Evolutionary conservation across 1,140 invertebrate species (phyloP).

Genomic region (Leptinotarsa undecemlineata): DNA sequence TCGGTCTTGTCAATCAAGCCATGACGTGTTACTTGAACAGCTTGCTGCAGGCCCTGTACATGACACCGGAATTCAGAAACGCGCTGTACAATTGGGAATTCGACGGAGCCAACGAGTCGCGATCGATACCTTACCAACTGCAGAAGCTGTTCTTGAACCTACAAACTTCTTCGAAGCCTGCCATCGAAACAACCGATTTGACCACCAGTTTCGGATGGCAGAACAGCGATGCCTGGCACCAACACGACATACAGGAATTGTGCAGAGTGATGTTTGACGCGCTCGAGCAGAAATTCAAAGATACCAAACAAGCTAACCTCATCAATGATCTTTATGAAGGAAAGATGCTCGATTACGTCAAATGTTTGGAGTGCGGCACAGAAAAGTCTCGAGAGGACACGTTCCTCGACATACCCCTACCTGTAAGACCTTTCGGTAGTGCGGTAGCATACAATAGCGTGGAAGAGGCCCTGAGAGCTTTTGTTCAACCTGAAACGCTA

Average conservation of each 20-base stretch:
- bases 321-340: slow-evolving; percentile 76
- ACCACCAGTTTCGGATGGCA: slow-evolving; percentile 93
- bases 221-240: slow-evolving; percentile 85
- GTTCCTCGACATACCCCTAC: slow-evolving; percentile 87
- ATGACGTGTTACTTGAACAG: slow-evolving; percentile 96
- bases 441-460: slow-evolving; percentile 79
- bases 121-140: slow-evolving; percentile 85
- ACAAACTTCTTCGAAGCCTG: slow-evolving; percentile 75
- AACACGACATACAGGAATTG: slow-evolving; percentile 85
- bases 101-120: slow-evolving; percentile 68
- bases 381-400: slow-evolving; percentile 85
- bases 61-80: slow-evolving; percentile 95
- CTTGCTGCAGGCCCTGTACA: slow-evolving; percentile 85
- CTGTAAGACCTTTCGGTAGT: slow-evolving; percentile 83
- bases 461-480: slow-evolving; percentile 82
- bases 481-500: slow-evolving; percentile 84
- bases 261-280: slow-evolving; percentile 93
- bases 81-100: slow-evolving; percentile 87
- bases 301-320: slow-evolving; percentile 80
- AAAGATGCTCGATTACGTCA: slow-evolving; percentile 91
- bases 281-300: slow-evolving; percentile 83
- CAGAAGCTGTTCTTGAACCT: slow-evolving; percentile 87
- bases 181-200: slow-evolving; percentile 86
- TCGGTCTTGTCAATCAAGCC: slow-evolving; percentile 89
- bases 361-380: slow-evolving; percentile 84